Evolutionary conservation across 2,797 vertebrate genomes (phyloP).

Genomic region (Petrocephalus sullivani): DNA sequence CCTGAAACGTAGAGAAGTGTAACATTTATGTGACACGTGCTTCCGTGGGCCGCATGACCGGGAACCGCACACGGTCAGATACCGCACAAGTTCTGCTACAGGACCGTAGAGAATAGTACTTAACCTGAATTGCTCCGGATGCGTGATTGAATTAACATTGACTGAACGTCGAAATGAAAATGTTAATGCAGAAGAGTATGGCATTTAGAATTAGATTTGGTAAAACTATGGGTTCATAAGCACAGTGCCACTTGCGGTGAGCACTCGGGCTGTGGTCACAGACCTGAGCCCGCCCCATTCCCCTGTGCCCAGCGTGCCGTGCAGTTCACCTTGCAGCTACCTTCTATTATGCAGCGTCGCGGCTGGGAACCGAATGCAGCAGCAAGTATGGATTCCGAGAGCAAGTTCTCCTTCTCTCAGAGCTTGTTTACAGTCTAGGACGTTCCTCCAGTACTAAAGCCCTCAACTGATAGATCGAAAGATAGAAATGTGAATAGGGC

Average conservation of each 20-base stretch:
- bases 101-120: not conserved
- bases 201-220: not conserved
- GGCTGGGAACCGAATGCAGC: not conserved
- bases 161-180: not conserved
- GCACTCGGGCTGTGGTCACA: not conserved
- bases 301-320: not conserved
- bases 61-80: not conserved
- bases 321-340: not conserved
- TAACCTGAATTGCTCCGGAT: not conserved
- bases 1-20: not conserved
- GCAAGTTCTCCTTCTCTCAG: not conserved
- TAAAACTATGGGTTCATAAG: not conserved
- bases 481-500: not conserved
- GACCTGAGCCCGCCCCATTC: not conserved
- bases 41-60: not conserved
- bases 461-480: not conserved
- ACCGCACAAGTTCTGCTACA: not conserved
- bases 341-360: not conserved
- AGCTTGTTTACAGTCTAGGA: not conserved
- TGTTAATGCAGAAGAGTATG: not conserved
- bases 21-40: not conserved
- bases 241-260: not conserved
- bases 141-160: not conserved
- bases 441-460: not conserved
- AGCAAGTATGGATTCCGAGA: not conserved